phyloP scores from a whole-genome alignment of 2,888 invertebrate genomes.

The Amblyjoppa proteus region DNA sequence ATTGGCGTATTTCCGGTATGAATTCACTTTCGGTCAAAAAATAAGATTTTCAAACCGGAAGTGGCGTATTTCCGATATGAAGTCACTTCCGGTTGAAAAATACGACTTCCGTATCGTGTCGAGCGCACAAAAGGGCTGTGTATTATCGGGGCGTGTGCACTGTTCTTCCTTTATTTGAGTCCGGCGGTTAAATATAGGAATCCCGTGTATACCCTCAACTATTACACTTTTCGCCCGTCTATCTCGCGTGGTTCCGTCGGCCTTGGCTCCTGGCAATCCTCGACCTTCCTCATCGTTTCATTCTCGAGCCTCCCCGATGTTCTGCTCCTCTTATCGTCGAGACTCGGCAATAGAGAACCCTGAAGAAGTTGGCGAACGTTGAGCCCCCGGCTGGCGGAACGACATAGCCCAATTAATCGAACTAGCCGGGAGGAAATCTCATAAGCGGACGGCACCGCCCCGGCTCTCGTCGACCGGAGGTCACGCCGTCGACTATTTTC shows the following conservation, averaged over 20 bases:
- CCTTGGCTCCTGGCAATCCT: constrained; percentile 44
- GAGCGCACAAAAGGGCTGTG: too few relatives aligned
- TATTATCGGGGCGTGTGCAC: too few relatives aligned
- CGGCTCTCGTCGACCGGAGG: constrained; percentile 11
- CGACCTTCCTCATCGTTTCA: constrained; percentile 32
- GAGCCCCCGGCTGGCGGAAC: constrained; percentile 11
- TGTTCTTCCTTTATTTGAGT: background rate
- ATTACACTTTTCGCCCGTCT: constrained; percentile 14
- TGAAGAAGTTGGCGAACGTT: constrained; percentile 33
- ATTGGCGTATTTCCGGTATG: too few relatives aligned
- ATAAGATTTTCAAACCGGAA: too few relatives aligned
- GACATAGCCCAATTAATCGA: constrained; percentile 62
- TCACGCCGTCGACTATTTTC: constrained; percentile 51
- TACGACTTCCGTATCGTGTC: background rate
- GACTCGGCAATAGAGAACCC: constrained; percentile 27
- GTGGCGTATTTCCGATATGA: too few relatives aligned
- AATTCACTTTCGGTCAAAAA: too few relatives aligned
- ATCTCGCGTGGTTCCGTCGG: constrained; percentile 22
- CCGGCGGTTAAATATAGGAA: background rate
- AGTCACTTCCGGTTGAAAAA: too few relatives aligned
- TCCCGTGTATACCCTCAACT: constrained; percentile 4
- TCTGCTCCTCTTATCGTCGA: constrained; percentile 52
- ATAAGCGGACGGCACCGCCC: constrained; percentile 43
- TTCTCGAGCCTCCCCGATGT: constrained; percentile 25
- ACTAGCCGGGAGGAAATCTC: constrained; percentile 59